Evolutionary conservation across 2,888 invertebrate genomes (phyloP).

Genomic region (Spilosoma lubricipeda): DNA sequence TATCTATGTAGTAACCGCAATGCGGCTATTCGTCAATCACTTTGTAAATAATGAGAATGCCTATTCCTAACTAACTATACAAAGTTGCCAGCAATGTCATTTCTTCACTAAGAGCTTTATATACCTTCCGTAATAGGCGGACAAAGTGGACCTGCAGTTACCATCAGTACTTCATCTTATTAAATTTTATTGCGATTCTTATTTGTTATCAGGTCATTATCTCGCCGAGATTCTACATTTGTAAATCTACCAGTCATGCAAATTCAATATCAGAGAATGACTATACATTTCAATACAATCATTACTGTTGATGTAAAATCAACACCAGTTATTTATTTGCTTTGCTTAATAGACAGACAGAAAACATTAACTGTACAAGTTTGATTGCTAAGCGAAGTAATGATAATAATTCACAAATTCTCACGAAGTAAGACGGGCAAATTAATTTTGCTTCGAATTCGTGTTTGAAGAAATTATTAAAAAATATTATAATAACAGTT

Average conservation of each 20-base stretch:
- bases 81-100: slow-evolving; percentile 32
- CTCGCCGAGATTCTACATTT: slow-evolving; percentile 29
- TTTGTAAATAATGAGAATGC: slow-evolving; percentile 26
- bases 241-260: slow-evolving; percentile 52
- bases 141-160: slow-evolving; percentile 29
- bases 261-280: slow-evolving; percentile 62
- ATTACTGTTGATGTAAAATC: slow-evolving; percentile 19
- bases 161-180: slow-evolving; percentile 38
- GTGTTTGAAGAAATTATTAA: slow-evolving; percentile 43
- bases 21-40: slow-evolving; percentile 34
- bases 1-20: slow-evolving; percentile 17
- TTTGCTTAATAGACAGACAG: slow-evolving; percentile 41
- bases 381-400: slow-evolving; percentile 20
- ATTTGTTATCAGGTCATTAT: slow-evolving; percentile 45
- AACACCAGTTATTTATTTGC: slow-evolving; percentile 33
- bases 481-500: slow-evolving; percentile 41
- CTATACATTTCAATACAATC: slow-evolving; percentile 57
- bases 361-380: slow-evolving; percentile 22
- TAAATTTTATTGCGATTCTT: slow-evolving; percentile 27
- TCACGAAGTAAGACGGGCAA: slow-evolving; percentile 31
- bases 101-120: slow-evolving; percentile 30
- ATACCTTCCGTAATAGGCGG: slow-evolving; percentile 32
- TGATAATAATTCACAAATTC: slow-evolving; percentile 33
- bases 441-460: slow-evolving; percentile 42
- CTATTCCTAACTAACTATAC: slow-evolving; percentile 21